A percentile compares a stretch with the other conserved stretches of the same genome.
phyloP scores from a whole-genome alignment of 2,113 vertebrate genomes.

The Eublepharis macularius region DNA sequence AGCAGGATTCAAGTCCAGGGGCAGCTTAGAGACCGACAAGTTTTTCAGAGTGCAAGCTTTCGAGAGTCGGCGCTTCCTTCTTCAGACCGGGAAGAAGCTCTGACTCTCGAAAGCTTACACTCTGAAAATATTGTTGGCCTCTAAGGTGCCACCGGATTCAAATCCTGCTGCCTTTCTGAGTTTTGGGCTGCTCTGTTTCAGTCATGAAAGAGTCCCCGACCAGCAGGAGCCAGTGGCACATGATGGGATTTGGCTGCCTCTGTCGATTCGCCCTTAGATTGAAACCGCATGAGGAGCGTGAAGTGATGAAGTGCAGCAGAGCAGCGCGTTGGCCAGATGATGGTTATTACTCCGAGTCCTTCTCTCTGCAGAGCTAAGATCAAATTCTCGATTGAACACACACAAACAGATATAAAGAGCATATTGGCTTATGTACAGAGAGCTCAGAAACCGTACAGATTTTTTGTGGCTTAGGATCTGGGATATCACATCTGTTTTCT shows the following conservation, averaged over 20 bases:
- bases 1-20: too few relatives aligned
- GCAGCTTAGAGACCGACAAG: too few relatives aligned
- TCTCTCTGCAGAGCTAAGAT: slow-evolving; percentile 34
- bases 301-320: neutral
- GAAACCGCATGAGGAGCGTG: neutral
- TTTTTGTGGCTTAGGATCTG: neutral
- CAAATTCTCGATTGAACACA: slow-evolving; percentile 54
- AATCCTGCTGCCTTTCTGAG: neutral
- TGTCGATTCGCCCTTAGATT: neutral
- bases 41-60: too few relatives aligned
- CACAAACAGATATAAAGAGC: slow-evolving; percentile 4
- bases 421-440: neutral
- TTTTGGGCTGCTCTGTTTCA: neutral
- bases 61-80: too few relatives aligned
- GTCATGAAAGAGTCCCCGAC: neutral
- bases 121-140: too few relatives aligned
- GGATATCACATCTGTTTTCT: neutral
- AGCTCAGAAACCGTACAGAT: neutral
- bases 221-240: neutral
- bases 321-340: neutral
- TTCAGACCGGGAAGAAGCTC: too few relatives aligned
- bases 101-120: too few relatives aligned
- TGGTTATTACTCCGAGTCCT: slow-evolving; percentile 25
- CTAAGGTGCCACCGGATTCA: too few relatives aligned
- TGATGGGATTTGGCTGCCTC: neutral